Percentiles rank a stretch among this genome's conserved stretches.
phyloP scores from a whole-genome alignment of 2,113 vertebrate species.

The Leptosomus discolor region DNA sequence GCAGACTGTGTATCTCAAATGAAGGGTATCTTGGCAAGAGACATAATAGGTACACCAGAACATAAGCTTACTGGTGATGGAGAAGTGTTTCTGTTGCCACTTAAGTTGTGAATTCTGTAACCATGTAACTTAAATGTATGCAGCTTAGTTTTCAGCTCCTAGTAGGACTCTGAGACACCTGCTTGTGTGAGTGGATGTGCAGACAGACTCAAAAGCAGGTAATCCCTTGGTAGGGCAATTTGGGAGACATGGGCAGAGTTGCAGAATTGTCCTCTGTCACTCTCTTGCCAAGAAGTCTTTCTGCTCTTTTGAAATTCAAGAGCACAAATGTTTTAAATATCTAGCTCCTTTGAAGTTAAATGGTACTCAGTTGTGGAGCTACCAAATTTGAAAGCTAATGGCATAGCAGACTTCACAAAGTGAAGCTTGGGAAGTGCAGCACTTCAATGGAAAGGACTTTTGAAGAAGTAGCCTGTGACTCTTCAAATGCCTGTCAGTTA shows the following conservation, averaged over 20 bases:
- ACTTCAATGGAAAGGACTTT: neutral
- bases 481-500: neutral
- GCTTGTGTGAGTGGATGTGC: neutral
- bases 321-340: neutral
- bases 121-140: too few relatives aligned
- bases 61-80: neutral
- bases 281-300: neutral
- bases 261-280: neutral
- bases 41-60: neutral
- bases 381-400: neutral
- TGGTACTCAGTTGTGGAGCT: neutral
- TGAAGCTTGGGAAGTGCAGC: neutral
- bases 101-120: neutral
- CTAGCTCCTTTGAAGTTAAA: neutral
- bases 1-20: neutral
- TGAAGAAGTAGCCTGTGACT: neutral
- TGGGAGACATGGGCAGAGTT: neutral
- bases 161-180: neutral
- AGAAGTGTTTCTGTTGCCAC: neutral
- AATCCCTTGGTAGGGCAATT: neutral
- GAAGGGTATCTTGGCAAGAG: neutral
- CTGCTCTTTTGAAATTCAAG: neutral
- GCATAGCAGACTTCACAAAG: neutral
- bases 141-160: neutral
- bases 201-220: neutral